Conservation (phyloP, 2,113 vertebrate species). For the Dinomys branickii region DNA sequence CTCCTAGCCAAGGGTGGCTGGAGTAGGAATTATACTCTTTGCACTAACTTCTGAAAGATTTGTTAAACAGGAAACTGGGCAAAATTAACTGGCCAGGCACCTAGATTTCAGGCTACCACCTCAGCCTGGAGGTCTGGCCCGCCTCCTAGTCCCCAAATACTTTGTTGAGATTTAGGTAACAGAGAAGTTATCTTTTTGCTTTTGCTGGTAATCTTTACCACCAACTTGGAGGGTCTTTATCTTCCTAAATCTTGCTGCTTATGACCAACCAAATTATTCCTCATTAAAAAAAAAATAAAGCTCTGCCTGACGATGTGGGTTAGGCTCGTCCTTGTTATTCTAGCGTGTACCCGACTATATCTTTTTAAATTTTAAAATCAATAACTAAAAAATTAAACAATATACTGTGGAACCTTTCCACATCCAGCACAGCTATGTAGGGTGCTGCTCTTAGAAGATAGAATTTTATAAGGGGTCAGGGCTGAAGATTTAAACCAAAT, state of each 20-base stretch:
- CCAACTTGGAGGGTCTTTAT: neutral
- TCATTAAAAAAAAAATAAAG: neutral
- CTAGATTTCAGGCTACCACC: neutral
- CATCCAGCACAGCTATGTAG: neutral
- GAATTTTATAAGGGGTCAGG: neutral
- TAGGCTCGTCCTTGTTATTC: neutral
- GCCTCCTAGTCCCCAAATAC: neutral
- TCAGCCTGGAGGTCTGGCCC: neutral
- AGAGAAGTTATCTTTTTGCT: slow-evolving; percentile 23
- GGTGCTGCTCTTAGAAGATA: neutral
- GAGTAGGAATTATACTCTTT: neutral
- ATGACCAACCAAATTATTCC: neutral
- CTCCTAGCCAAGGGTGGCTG: neutral
- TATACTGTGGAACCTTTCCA: neutral
- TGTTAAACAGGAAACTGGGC: slow-evolving; percentile 8
- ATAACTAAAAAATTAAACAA: slow-evolving; percentile 37
- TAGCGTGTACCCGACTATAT: slow-evolving; percentile 36
- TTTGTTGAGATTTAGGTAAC: neutral
- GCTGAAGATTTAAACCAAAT: neutral
- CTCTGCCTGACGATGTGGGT: slow-evolving; percentile 13
- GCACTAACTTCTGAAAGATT: slow-evolving; percentile 28
- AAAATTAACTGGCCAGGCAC: neutral
- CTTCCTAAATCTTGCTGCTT: slow-evolving; percentile 21
- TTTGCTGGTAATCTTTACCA: neutral
- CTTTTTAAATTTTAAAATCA: slow-evolving; percentile 37